A percentile compares a stretch with the other conserved stretches of the same genome.
These are phyloP conservation scores for Resseliella maxima DNA, from an alignment of 2,888 invertebrate species.

Conservation along the genomic window DNA sequence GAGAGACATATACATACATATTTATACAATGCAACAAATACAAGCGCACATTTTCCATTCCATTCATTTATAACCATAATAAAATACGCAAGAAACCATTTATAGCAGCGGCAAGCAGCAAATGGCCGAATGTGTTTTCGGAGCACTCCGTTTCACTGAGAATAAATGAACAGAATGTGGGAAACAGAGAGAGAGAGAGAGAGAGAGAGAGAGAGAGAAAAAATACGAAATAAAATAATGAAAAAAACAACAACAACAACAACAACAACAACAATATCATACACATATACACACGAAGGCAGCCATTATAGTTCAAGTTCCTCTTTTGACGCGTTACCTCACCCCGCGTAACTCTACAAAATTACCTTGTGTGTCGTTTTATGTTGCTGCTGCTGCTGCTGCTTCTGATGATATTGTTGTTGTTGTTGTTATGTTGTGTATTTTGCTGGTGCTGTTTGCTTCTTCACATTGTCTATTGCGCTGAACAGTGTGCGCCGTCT, in stretches of 20 bases:
- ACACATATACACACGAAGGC: conserved; percentile 54
- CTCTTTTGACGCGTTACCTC: conserved; percentile 53
- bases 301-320: conserved; percentile 57
- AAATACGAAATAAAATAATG: background rate
- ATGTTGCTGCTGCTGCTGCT: background rate
- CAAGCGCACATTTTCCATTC: background rate
- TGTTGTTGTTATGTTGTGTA: background rate
- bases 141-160: background rate
- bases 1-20: background rate
- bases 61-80: conserved; percentile 54
- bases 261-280: conserved; percentile 6
- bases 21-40: background rate
- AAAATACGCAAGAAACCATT: conserved; percentile 54
- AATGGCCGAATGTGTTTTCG: conserved; percentile 52
- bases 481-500: background rate
- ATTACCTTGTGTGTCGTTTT: conserved; percentile 37
- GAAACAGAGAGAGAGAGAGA: no score
- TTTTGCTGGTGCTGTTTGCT: background rate
- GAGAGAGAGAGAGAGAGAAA: no score
- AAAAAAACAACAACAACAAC: background rate
- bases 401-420: no score
- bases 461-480: background rate
- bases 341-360: conserved; percentile 54
- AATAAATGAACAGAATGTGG: no score
- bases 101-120: conserved; percentile 44